A percentile compares a stretch with the other conserved stretches of the same genome.
phyloP scores from a whole-genome alignment of 2,888 invertebrate genomes.

The Hypena proboscidalis region DNA sequence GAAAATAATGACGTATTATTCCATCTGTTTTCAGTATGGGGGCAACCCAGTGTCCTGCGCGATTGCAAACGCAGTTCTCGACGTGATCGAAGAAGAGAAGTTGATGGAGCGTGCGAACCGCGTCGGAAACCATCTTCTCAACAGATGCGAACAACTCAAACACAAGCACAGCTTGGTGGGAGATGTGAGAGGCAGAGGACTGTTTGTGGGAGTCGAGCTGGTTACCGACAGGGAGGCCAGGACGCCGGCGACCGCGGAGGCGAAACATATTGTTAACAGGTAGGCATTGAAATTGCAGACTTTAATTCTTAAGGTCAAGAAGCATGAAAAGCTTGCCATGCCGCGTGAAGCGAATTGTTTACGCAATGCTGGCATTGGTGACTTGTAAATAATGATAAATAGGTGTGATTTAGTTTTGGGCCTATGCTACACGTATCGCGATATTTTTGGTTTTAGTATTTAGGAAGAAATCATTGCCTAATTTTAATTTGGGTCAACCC shows the following conservation, averaged over 20 bases:
- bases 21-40: conserved; percentile 90
- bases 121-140: conserved; percentile 92
- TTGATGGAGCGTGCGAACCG: conserved; percentile 92
- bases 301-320: no score
- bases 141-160: conserved; percentile 88
- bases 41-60: conserved; percentile 99
- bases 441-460: no score
- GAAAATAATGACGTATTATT: neutral
- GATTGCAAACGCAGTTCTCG: conserved; percentile 97
- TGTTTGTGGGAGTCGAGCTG: conserved; percentile 98
- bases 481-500: no score
- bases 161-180: conserved; percentile 92
- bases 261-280: conserved; percentile 90
- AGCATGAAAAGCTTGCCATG: no score
- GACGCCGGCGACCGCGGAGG: conserved; percentile 93
- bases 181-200: conserved; percentile 94
- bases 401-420: no score
- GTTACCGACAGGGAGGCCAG: conserved; percentile 91
- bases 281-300: no score
- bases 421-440: no score
- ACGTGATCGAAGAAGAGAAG: conserved; percentile 95
- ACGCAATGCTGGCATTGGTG: no score
- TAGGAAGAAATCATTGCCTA: no score
- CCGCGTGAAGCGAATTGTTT: no score
- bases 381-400: no score